Conservation (phyloP, 1,140 invertebrate species). For the Eriocheir sinensis region DNA sequence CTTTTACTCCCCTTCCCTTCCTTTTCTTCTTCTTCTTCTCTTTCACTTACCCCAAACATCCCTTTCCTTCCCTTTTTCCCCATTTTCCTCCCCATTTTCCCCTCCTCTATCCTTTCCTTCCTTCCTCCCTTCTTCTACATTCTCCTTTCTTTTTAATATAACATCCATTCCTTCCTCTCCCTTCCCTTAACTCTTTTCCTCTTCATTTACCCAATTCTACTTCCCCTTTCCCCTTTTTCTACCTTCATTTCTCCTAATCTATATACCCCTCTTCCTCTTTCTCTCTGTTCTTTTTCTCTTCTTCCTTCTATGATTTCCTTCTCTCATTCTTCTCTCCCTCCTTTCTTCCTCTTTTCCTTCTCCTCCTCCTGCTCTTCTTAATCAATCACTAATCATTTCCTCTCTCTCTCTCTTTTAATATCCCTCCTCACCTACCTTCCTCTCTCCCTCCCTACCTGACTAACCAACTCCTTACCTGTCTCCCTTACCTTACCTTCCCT, state of each 20-base stretch:
- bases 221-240: not conserved
- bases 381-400: no score
- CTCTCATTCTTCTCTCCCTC: not conserved
- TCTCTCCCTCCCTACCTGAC: not conserved
- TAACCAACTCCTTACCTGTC: no score
- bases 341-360: not conserved
- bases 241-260: not conserved
- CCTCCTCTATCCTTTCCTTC: no score
- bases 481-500: not conserved
- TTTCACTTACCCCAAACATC: not conserved
- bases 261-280: not conserved
- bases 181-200: not conserved
- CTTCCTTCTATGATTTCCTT: not conserved
- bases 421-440: not conserved
- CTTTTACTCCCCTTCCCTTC: not conserved
- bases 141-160: no score
- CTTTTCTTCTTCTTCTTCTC: not conserved
- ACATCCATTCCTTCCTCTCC: not conserved
- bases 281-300: not conserved
- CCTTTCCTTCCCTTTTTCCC: not conserved
- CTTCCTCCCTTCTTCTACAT: no score
- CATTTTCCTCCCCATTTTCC: no score
- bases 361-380: no score
- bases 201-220: not conserved
- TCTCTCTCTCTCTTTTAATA: not conserved